Evolutionary conservation across 2,888 invertebrate species (phyloP), one percentile per base, ranked within the genome.

Genomic region (Tenthredo amoena): DNA sequence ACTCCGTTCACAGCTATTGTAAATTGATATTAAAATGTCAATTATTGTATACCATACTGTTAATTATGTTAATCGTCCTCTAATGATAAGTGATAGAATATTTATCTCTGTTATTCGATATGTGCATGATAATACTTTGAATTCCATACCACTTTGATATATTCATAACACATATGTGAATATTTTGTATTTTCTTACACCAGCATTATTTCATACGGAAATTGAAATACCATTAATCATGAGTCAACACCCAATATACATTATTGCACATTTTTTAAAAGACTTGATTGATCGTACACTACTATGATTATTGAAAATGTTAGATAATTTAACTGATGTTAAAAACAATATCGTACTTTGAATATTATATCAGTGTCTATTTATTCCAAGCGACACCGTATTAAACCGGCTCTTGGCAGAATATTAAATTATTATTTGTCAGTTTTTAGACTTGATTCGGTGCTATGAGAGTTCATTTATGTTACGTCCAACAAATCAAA

Each of bases 171-270:
- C 43, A 10, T 43, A 7, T 43, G 21, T 74, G 21, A 43, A 37
- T 71, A 43, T 43, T 74, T 74, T 43, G 74, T 74, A 74, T 43
- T 74, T 72, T 74, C 40, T 6, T 43, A 74, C 21, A 12, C 74
- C 43, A 74, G 74, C 31, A 74, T 34, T 34, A 68, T 34, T 34
- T 68, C 34, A 18, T 68, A 68, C 26, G 18, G 3, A 26, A 62
- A 62, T 62, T 62, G 12, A 12, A 62, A 9, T 21, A 62, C 26
- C 26, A 62, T 68, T 68, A 34, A 68, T 2, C 68, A 34, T 18
- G 6, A 68, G 68, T 34, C 4, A 18, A 68, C 34, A 68, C 34
- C 68, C 18, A 3, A 68, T 62, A 62, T 62, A 12, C 26, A 62
- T 26, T 26, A 18, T 18, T 68, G 34, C 26, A 26, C 34, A 34